phyloP scores from a whole-genome alignment of 2,888 invertebrate genomes.

The Rosalia funebris region DNA sequence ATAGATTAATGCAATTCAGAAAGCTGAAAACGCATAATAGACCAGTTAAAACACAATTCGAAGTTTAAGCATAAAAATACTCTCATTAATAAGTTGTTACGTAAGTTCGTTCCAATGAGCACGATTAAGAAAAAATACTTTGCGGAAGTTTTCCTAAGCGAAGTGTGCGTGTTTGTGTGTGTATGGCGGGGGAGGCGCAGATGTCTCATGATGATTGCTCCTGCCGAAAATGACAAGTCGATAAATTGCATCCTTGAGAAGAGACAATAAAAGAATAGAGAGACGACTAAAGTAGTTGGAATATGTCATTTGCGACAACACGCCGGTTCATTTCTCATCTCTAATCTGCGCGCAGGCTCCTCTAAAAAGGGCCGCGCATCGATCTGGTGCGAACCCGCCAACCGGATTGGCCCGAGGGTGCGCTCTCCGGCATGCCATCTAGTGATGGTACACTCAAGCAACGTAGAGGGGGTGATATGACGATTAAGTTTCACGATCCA shows the following conservation, averaged over 20 bases:
- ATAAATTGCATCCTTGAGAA: conserved; percentile 22
- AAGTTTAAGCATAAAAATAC: too few relatives aligned
- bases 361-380: conserved; percentile 20
- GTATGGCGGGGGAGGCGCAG: too few relatives aligned
- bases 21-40: too few relatives aligned
- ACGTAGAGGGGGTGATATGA: conserved; percentile 57
- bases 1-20: too few relatives aligned
- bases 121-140: too few relatives aligned
- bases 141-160: too few relatives aligned
- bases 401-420: conserved; percentile 54
- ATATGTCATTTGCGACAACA: conserved; percentile 11
- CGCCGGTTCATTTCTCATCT: conserved; percentile 14
- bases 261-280: conserved; percentile 19
- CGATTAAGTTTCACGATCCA: conserved; percentile 54
- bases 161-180: too few relatives aligned
- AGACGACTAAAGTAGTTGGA: conserved; percentile 25
- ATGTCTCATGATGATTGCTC: too few relatives aligned
- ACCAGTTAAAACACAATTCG: too few relatives aligned
- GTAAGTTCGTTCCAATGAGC: too few relatives aligned
- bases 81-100: too few relatives aligned
- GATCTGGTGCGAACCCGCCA: conserved; percentile 34
- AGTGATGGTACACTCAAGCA: conserved; percentile 38
- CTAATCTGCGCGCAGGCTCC: conserved; percentile 15
- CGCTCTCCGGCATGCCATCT: conserved; percentile 57
- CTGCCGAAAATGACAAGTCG: conserved; percentile 8